A percentile compares a stretch with the other conserved stretches of the same genome.
Evolutionary conservation across 2,888 invertebrate genomes (phyloP).

Genomic region (Biston stratarius): DNA sequence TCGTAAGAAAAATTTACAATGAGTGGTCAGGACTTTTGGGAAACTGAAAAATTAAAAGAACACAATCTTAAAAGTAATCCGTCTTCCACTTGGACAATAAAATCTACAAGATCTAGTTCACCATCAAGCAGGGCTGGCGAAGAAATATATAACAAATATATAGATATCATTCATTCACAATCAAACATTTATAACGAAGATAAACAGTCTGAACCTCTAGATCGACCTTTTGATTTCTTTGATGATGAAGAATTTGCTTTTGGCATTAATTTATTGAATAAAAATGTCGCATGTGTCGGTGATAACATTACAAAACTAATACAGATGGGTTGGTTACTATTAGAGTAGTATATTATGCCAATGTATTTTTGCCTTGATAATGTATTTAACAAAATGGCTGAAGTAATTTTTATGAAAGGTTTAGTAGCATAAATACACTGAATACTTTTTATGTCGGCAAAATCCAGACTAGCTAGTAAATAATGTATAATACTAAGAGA

Average conservation of each 20-base stretch:
- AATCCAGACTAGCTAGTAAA: too few relatives aligned
- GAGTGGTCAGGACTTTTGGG: conserved; percentile 54
- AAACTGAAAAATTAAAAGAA: conserved; percentile 53
- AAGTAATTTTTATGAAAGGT: too few relatives aligned
- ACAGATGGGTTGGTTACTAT: conserved; percentile 70
- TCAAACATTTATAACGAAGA: conserved; percentile 63
- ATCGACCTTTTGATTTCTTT: conserved; percentile 76
- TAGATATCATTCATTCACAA: conserved; percentile 71
- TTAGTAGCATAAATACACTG: too few relatives aligned
- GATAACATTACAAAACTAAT: conserved; percentile 76
- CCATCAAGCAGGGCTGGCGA: conserved; percentile 60
- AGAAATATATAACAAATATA: conserved; percentile 68
- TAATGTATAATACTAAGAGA: too few relatives aligned
- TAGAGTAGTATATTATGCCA: not conserved
- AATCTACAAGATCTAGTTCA: conserved; percentile 64
- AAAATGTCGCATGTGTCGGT: conserved; percentile 80
- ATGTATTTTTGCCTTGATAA: too few relatives aligned
- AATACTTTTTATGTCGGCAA: too few relatives aligned
- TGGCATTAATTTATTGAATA: conserved; percentile 76
- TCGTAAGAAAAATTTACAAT: conserved; percentile 37
- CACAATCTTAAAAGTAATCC: conserved; percentile 14
- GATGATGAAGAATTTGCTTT: conserved; percentile 81
- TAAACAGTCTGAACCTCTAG: conserved; percentile 63
- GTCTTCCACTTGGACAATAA: conserved; percentile 58
- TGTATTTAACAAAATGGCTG: too few relatives aligned